Conservation (phyloP, 2,113 vertebrate genomes). For the Sapayoa aenigma region DNA sequence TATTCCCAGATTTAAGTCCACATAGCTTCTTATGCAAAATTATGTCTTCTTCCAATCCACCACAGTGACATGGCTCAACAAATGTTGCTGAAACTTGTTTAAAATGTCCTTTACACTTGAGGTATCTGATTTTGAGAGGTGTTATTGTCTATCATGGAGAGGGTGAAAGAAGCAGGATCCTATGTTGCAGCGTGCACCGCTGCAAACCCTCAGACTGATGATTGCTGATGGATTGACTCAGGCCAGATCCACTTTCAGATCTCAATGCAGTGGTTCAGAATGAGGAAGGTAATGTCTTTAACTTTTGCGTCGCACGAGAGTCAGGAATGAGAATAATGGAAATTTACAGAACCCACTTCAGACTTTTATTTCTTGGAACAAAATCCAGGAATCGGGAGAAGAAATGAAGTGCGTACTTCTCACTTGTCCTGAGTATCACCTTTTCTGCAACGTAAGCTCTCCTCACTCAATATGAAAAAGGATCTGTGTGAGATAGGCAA, state of each 20-base stretch:
- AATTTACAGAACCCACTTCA: not conserved
- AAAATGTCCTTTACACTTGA: not conserved
- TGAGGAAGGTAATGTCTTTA: not conserved
- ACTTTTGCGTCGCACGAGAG: not conserved
- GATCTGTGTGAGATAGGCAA: not conserved
- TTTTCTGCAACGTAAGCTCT: not conserved
- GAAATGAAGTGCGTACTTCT: not conserved
- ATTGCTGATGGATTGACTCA: not conserved
- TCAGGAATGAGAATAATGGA: not conserved
- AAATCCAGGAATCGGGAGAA: not conserved
- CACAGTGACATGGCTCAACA: not conserved
- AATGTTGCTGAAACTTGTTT: not conserved
- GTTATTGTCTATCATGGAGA: not conserved
- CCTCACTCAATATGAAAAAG: not conserved
- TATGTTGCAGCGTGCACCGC: not conserved
- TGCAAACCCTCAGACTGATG: not conserved
- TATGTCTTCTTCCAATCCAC: not conserved
- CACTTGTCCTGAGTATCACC: not conserved
- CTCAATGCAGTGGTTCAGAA: not conserved
- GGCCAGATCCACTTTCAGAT: not conserved
- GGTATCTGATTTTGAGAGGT: not conserved
- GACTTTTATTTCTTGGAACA: not conserved
- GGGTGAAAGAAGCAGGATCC: not conserved
- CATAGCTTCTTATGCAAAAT: accelerated
- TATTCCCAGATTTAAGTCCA: not conserved